Conservation (phyloP, 2,888 invertebrate species). For the Eristalinus aeneus region DNA sequence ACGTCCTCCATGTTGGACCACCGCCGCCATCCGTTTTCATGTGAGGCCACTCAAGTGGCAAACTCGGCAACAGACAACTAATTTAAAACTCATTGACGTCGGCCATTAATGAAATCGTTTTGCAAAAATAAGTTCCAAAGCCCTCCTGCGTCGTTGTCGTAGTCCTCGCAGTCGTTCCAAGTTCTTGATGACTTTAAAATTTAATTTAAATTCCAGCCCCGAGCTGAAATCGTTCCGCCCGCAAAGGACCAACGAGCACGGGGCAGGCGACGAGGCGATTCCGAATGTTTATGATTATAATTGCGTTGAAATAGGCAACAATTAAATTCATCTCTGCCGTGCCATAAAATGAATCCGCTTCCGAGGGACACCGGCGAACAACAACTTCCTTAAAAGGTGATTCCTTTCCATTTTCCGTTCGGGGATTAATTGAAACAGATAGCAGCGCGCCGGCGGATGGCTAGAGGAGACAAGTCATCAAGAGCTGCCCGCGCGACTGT, state of each 20-base stretch:
- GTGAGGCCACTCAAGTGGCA: not conserved
- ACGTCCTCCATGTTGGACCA: too few species aligned
- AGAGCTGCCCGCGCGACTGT: not conserved
- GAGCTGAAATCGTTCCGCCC: slow-evolving; percentile 19
- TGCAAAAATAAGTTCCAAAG: slow-evolving; percentile 1
- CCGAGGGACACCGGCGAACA: slow-evolving; percentile 1
- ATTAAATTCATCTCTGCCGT: slow-evolving; percentile 33
- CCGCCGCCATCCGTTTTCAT: not conserved
- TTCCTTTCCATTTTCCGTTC: slow-evolving; percentile 29
- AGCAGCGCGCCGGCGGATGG: not conserved
- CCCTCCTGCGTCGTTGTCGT: not conserved
- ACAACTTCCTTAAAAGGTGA: slow-evolving; percentile 42
- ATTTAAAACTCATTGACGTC: slow-evolving; percentile 15
- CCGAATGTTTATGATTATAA: slow-evolving; percentile 36
- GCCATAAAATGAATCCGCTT: slow-evolving; percentile 27
- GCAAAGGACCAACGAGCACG: not conserved
- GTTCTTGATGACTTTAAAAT: slow-evolving; percentile 33
- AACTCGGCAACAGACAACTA: slow-evolving; percentile 8
- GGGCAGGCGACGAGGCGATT: not conserved
- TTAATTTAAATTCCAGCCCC: slow-evolving; percentile 18
- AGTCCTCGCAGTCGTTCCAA: not conserved
- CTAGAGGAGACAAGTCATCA: too few species aligned
- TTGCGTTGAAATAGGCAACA: slow-evolving; percentile 37
- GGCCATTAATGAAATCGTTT: slow-evolving; percentile 29
- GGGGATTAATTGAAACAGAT: slow-evolving; percentile 50